Conservation (phyloP, 2,888 invertebrate species). For the Tridacna gigas region DNA sequence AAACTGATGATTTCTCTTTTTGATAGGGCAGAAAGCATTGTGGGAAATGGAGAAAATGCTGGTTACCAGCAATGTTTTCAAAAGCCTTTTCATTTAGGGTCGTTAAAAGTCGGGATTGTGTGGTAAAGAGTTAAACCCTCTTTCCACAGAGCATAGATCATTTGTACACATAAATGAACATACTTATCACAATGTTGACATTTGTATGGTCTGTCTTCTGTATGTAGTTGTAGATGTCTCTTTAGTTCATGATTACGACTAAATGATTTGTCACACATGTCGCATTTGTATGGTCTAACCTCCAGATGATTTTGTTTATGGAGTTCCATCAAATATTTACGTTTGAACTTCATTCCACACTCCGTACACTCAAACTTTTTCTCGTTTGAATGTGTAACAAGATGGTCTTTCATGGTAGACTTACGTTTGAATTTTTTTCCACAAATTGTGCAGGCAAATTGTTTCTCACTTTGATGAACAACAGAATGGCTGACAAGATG, state of each 20-base stretch:
- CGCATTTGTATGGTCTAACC: slow-evolving; percentile 66
- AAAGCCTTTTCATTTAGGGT: too few relatives aligned
- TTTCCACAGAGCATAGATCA: too few relatives aligned
- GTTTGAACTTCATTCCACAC: slow-evolving; percentile 50
- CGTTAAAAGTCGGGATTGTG: too few relatives aligned
- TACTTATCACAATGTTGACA: slow-evolving; percentile 62
- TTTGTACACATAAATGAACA: neutral
- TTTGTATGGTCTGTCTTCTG: slow-evolving; percentile 64
- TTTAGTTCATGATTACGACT: slow-evolving; percentile 63
- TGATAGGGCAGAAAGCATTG: too few relatives aligned
- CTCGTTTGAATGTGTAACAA: slow-evolving; percentile 47
- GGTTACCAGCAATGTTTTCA: too few relatives aligned
- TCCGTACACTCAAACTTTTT: slow-evolving; percentile 52
- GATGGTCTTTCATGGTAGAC: slow-evolving; percentile 42
- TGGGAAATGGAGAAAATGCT: too few relatives aligned
- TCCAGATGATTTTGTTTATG: slow-evolving; percentile 65
- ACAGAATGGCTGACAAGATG: slow-evolving; percentile 44
- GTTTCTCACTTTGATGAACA: slow-evolving; percentile 46
- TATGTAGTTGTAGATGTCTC: slow-evolving; percentile 63
- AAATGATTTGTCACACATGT: slow-evolving; percentile 64
- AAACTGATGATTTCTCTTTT: too few relatives aligned
- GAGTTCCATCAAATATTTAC: slow-evolving; percentile 42
- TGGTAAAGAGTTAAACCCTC: too few relatives aligned
- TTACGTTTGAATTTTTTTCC: slow-evolving; percentile 47
- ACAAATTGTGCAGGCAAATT: slow-evolving; percentile 48